Conservation (phyloP, 2,113 vertebrate species). For the Mus pahari region DNA sequence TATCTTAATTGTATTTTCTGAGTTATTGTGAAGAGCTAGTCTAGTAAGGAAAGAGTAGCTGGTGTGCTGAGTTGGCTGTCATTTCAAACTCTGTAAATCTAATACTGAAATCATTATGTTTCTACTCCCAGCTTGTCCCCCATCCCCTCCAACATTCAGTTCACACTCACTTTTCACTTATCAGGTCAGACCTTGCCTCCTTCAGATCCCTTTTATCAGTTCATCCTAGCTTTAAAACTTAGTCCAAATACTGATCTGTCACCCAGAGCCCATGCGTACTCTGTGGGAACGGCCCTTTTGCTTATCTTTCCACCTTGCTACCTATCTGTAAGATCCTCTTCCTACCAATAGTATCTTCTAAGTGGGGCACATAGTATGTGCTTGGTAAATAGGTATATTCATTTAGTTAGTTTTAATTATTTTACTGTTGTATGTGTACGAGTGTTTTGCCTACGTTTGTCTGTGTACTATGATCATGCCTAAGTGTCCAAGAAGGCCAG, state of each 20-base stretch:
- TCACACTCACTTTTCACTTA: background rate
- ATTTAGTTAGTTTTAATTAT: background rate
- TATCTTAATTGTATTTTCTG: slow-evolving; percentile 39
- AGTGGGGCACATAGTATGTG: background rate
- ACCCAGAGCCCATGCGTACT: background rate
- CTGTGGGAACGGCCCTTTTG: background rate
- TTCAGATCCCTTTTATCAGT: background rate
- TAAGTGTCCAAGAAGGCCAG: background rate
- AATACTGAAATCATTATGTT: background rate
- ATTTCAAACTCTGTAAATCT: slow-evolving; percentile 22
- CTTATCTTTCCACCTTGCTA: background rate
- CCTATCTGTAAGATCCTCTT: background rate
- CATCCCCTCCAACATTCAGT: background rate
- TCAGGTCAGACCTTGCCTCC: background rate
- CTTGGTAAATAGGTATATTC: background rate
- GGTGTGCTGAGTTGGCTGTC: background rate
- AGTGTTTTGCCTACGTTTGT: background rate
- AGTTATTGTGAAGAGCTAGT: background rate
- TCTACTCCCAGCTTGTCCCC: background rate
- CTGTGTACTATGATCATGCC: background rate
- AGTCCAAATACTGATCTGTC: background rate
- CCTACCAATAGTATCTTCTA: background rate
- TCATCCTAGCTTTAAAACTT: background rate
- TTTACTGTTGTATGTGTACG: background rate
- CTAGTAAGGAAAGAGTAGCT: background rate